Conservation (phyloP, 2,797 vertebrate species). For the Ispidina lecontei region DNA sequence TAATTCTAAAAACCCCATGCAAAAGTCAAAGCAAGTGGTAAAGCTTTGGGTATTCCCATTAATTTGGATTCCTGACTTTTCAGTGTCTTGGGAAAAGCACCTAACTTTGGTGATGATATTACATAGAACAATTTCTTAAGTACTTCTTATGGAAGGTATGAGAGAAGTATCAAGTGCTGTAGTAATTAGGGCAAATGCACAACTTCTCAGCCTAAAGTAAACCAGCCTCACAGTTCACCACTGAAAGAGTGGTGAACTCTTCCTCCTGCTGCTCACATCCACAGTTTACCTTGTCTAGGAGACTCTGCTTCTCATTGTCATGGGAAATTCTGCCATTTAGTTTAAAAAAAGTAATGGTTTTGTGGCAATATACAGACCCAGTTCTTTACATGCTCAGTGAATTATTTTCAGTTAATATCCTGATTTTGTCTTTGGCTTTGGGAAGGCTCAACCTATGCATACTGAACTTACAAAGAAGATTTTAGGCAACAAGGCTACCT, state of each 20-base stretch:
- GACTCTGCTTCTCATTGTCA: background rate
- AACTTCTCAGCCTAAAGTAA: background rate
- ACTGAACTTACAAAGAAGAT: slow-evolving; percentile 91
- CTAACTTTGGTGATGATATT: background rate
- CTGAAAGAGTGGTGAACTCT: background rate
- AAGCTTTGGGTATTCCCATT: background rate
- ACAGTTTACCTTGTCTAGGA: background rate
- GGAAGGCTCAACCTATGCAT: slow-evolving; percentile 92
- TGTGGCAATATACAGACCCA: background rate
- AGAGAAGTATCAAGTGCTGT: background rate
- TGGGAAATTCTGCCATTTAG: background rate
- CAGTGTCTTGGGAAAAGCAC: background rate
- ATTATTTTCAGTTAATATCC: background rate
- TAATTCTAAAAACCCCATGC: background rate
- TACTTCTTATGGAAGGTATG: background rate
- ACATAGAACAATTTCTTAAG: background rate
- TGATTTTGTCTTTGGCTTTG: background rate
- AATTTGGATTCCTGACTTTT: background rate
- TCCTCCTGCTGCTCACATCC: background rate
- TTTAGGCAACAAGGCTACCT: slow-evolving; percentile 94
- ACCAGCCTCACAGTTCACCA: background rate
- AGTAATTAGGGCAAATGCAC: background rate
- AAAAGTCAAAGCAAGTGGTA: background rate
- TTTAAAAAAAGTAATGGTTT: background rate
- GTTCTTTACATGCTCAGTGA: background rate